These are phyloP conservation scores for Diprion similis DNA, from an alignment of 1,140 invertebrate genomes.

Conservation along the genomic window DNA sequence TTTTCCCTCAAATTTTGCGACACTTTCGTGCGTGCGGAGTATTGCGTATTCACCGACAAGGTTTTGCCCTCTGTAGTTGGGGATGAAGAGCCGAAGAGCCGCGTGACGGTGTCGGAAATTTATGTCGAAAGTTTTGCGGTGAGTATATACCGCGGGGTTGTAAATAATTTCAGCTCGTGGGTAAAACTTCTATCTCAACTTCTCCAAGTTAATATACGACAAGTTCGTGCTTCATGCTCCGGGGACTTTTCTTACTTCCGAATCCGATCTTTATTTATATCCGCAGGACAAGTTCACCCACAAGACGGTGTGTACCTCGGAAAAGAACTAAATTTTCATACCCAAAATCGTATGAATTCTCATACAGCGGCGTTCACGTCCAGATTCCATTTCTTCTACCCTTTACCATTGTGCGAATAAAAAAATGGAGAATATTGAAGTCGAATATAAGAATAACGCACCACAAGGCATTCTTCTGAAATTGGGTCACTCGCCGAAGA, in stretches of 20 bases:
- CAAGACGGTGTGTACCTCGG: neutral
- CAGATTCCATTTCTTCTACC: neutral
- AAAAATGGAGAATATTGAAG: too few relatives aligned
- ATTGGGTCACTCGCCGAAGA: too few relatives aligned
- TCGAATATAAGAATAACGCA: too few relatives aligned
- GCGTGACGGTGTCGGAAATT: neutral
- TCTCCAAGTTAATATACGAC: neutral
- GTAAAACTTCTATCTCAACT: neutral
- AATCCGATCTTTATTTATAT: neutral
- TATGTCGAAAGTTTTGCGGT: neutral
- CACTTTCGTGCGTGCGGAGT: too few relatives aligned
- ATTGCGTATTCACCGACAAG: too few relatives aligned
- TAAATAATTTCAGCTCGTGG: neutral
- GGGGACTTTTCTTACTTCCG: neutral
- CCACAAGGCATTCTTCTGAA: too few relatives aligned
- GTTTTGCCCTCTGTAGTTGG: too few relatives aligned
- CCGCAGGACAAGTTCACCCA: neutral
- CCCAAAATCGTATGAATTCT: neutral
- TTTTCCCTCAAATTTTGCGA: too few relatives aligned
- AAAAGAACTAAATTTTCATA: neutral
- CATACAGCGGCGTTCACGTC: too few relatives aligned
- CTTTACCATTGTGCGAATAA: neutral
- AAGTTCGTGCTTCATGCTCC: neutral
- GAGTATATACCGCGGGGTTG: neutral
- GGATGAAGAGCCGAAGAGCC: too few relatives aligned